Conservation (phyloP, 2,888 invertebrate genomes). For the Nomada fabriciana region DNA sequence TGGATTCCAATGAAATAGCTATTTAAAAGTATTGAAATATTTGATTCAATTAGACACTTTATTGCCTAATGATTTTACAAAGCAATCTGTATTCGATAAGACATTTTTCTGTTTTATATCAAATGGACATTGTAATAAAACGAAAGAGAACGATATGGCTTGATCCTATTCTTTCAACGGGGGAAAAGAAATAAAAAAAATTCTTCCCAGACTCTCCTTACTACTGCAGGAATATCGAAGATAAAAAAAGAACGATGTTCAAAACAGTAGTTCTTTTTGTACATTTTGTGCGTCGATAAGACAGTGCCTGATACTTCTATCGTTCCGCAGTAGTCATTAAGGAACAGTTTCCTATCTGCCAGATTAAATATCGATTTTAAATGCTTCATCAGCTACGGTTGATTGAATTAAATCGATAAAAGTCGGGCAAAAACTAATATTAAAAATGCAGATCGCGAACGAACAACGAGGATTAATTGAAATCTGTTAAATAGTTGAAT, state of each 20-base stretch:
- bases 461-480: too few species aligned
- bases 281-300: background rate
- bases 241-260: background rate
- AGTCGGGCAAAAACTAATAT: background rate
- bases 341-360: background rate
- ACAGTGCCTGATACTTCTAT: background rate
- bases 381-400: background rate
- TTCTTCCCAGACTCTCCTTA: background rate
- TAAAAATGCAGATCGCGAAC: background rate
- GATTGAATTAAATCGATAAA: background rate
- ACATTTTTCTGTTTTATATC: too few species aligned
- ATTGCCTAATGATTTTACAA: too few species aligned
- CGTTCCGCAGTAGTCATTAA: background rate
- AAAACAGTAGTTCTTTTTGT: background rate
- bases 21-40: too few species aligned
- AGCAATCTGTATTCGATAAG: too few species aligned
- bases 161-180: too few species aligned
- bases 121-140: too few species aligned
- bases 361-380: background rate
- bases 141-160: too few species aligned
- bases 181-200: too few species aligned
- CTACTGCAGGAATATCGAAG: background rate
- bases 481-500: too few species aligned
- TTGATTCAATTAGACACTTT: too few species aligned
- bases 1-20: too few species aligned